Evolutionary conservation across 2,888 invertebrate species (phyloP).

Genomic region (Nasonia oneida): DNA sequence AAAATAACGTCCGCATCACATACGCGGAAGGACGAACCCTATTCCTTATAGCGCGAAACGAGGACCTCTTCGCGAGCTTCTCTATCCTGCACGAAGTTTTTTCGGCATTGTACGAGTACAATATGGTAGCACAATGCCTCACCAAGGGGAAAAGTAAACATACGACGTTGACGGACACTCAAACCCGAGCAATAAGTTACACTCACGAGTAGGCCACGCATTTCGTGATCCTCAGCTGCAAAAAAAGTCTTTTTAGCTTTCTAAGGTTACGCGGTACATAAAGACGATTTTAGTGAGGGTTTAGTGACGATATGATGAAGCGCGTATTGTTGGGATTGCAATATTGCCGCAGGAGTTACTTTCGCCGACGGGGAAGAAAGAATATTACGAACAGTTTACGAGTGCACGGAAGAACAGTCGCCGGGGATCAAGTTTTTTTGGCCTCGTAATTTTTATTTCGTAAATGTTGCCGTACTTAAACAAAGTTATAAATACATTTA

Average conservation of each 20-base stretch:
- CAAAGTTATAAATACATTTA: too few relatives aligned
- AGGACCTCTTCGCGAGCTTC: background rate
- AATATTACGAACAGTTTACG: background rate
- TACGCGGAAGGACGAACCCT: background rate
- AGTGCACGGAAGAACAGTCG: background rate
- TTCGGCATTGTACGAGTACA: background rate
- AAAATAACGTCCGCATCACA: background rate
- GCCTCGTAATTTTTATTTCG: background rate
- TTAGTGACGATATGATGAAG: background rate
- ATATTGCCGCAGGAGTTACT: background rate
- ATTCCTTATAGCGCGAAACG: constrained; percentile 1
- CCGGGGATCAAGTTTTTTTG: background rate
- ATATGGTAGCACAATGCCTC: constrained; percentile 2
- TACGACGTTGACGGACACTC: background rate
- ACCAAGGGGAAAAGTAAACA: background rate
- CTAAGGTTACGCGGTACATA: background rate
- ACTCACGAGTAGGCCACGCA: background rate
- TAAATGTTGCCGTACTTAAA: background rate
- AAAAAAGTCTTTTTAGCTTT: background rate
- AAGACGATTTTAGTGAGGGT: constrained; percentile 2
- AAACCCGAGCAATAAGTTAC: background rate
- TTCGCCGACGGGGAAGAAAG: background rate
- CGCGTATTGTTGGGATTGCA: background rate
- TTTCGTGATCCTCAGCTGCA: background rate
- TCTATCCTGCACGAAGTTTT: background rate